A percentile compares a stretch with the other conserved stretches of the same genome.
Evolutionary conservation across 2,113 vertebrate species (phyloP).

Genomic region (Cynocephalus volans): DNA sequence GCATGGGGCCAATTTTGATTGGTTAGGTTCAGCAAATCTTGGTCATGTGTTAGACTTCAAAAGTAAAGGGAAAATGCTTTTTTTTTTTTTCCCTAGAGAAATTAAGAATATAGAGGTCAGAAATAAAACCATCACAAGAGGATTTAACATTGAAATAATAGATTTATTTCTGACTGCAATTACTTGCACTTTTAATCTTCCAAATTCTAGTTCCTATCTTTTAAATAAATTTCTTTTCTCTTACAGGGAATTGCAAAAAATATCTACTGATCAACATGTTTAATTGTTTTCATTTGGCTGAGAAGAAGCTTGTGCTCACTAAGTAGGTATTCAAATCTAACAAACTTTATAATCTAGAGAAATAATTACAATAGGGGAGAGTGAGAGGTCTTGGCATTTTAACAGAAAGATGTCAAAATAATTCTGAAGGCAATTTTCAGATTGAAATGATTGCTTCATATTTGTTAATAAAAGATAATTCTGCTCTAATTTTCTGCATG

Average conservation of each 20-base stretch:
- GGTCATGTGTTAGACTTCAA: not conserved
- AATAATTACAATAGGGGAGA: slow-evolving; percentile 7
- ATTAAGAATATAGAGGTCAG: not conserved
- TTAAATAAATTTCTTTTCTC: not conserved
- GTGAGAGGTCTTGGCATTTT: slow-evolving; percentile 41
- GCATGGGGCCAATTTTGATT: not conserved
- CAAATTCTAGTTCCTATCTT: not conserved
- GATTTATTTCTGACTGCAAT: not conserved
- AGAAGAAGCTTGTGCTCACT: not conserved
- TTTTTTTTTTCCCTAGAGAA: not conserved
- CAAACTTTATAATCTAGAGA: slow-evolving; percentile 48
- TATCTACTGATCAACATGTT: not conserved
- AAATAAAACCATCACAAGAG: not conserved
- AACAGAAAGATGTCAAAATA: slow-evolving; percentile 76
- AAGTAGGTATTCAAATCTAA: slow-evolving; percentile 37
- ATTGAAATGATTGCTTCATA: slow-evolving; percentile 71
- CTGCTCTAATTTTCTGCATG: slow-evolving; percentile 78
- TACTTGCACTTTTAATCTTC: not conserved
- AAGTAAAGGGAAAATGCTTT: not conserved
- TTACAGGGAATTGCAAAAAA: not conserved
- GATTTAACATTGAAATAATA: not conserved
- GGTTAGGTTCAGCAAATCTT: not conserved
- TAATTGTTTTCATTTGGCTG: not conserved
- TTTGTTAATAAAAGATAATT: slow-evolving; percentile 80
- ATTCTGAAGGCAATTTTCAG: slow-evolving; percentile 72